Conservation (phyloP, 2,888 invertebrate genomes). For the Esperia sulphurella region DNA sequence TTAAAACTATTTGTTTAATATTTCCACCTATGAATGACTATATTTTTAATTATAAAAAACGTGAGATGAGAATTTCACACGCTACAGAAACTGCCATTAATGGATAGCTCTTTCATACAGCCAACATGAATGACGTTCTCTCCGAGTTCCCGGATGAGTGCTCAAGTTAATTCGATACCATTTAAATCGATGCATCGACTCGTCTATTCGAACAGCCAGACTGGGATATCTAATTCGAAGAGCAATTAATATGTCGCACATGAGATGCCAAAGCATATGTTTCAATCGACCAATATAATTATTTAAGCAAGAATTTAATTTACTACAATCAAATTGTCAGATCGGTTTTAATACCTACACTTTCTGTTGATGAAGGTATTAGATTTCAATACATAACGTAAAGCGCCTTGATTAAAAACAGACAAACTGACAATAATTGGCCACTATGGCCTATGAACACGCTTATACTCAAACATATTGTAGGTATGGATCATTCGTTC, state of each 20-base stretch:
- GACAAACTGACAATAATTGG: too few relatives aligned
- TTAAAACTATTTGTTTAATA: neutral
- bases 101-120: slow-evolving; percentile 23
- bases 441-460: too few relatives aligned
- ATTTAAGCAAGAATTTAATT: neutral
- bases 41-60: slow-evolving; percentile 2
- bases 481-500: too few relatives aligned
- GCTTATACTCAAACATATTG: too few relatives aligned
- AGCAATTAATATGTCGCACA: slow-evolving; percentile 35
- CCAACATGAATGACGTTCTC: slow-evolving; percentile 32
- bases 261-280: slow-evolving; percentile 1
- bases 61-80: slow-evolving; percentile 20
- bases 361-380: too few relatives aligned
- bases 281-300: neutral
- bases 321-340: too few relatives aligned
- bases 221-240: slow-evolving; percentile 31
- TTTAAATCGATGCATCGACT: slow-evolving; percentile 30
- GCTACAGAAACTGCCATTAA: slow-evolving; percentile 31
- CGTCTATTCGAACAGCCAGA: slow-evolving; percentile 33
- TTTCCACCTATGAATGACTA: neutral
- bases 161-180: slow-evolving; percentile 37
- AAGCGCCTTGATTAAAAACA: too few relatives aligned
- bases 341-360: too few relatives aligned
- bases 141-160: slow-evolving; percentile 35
- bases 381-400: too few relatives aligned